phyloP scores from a whole-genome alignment of 1,140 invertebrate species.

The Adelges cooleyi region DNA sequence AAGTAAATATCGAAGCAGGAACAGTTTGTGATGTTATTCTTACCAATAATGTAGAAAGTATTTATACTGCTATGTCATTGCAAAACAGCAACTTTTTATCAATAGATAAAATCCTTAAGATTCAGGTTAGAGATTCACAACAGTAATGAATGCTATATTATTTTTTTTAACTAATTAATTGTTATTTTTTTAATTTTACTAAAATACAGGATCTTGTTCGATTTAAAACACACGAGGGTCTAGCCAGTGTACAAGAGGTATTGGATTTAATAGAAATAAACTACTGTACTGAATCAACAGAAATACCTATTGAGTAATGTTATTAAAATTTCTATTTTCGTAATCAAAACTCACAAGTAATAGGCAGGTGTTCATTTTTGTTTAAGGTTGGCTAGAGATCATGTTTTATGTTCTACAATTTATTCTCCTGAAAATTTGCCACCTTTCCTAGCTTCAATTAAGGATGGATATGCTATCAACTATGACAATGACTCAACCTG shows the following conservation, averaged over 20 bases:
- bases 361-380: background rate
- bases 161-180: no score
- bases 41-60: constrained; percentile 10
- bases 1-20: background rate
- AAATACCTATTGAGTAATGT: background rate
- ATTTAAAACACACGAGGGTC: no score
- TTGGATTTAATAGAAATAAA: constrained; percentile 1
- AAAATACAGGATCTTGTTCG: no score
- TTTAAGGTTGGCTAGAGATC: constrained; percentile 42
- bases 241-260: background rate
- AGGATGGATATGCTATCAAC: constrained; percentile 87
- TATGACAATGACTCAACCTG: constrained; percentile 54
- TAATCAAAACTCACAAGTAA: background rate
- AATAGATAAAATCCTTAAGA: no score
- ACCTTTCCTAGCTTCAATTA: constrained; percentile 85
- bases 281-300: background rate
- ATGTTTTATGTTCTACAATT: constrained; percentile 53
- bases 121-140: no score
- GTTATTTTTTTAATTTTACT: no score
- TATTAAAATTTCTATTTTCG: background rate
- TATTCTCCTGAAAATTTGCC: constrained; percentile 60
- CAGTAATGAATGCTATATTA: no score
- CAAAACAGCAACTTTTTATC: no score
- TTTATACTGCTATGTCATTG: background rate
- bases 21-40: constrained; percentile 2